Evolutionary conservation across 2,797 vertebrate species (phyloP).

Genomic region (Hyperoplus immaculatus): DNA sequence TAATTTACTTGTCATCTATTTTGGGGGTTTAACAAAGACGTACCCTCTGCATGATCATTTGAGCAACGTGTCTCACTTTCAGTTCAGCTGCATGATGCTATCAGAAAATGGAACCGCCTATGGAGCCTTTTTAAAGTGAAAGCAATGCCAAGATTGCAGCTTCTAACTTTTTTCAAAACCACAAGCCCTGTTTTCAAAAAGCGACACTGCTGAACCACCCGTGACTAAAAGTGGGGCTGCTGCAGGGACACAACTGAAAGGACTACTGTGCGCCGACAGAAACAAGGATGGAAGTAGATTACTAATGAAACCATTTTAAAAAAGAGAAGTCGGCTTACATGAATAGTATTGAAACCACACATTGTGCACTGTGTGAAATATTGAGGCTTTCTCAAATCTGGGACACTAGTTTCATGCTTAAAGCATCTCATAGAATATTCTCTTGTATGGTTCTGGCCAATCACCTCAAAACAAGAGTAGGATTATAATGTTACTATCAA

Average conservation of each 20-base stretch:
- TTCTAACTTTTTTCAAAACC: constrained; percentile 78
- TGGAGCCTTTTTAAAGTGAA: constrained; percentile 68
- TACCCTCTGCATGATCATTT: constrained; percentile 63
- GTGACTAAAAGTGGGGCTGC: constrained; percentile 79
- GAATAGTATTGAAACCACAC: constrained; percentile 50
- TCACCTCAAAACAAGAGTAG: constrained; percentile 28
- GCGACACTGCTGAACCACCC: constrained; percentile 73
- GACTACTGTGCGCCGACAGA: constrained; percentile 80
- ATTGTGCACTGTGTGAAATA: constrained; percentile 21
- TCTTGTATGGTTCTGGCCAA: constrained; percentile 23
- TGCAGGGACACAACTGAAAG: constrained; percentile 81
- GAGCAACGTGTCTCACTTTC: constrained; percentile 57
- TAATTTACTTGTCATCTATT: constrained; percentile 55
- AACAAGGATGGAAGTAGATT: constrained; percentile 82
- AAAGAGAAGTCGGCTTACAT: constrained; percentile 66
- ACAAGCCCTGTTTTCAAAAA: constrained; percentile 65
- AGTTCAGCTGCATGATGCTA: constrained; percentile 70
- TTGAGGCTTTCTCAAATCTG: constrained; percentile 46
- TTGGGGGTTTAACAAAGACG: constrained; percentile 44
- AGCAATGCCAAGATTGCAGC: constrained; percentile 75
- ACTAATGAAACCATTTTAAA: constrained; percentile 82
- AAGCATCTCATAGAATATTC: constrained; percentile 53
- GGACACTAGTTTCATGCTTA: constrained; percentile 31
- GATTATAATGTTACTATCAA: constrained; percentile 28
- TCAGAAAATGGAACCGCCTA: constrained; percentile 74